These are phyloP conservation scores for Synanthedon tipuliformis DNA, from an alignment of 2,888 invertebrate genomes.

Conservation along the genomic window DNA sequence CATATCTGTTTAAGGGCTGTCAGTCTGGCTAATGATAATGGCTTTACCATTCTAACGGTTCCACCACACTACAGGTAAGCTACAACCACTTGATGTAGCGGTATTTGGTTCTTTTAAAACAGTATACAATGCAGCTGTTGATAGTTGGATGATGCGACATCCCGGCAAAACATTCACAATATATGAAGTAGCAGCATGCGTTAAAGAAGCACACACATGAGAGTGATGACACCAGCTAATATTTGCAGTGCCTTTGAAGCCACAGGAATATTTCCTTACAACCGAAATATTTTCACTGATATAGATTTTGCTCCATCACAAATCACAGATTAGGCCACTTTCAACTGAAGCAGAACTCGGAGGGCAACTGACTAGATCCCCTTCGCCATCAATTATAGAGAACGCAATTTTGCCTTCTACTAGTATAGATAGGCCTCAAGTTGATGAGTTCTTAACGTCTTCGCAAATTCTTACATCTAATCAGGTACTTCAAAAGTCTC, in stretches of 20 bases:
- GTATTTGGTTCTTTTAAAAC: background rate
- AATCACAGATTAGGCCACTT: background rate
- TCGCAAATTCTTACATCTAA: too few species aligned
- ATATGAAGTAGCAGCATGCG: conserved; percentile 32
- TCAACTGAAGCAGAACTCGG: too few species aligned
- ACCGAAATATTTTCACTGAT: conserved; percentile 23
- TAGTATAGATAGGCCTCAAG: too few species aligned
- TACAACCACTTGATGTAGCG: background rate
- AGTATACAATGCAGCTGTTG: conserved; percentile 15
- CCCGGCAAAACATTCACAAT: conserved; percentile 36
- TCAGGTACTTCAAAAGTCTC: too few species aligned
- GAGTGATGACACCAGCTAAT: conserved; percentile 26
- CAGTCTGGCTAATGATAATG: conserved; percentile 1
- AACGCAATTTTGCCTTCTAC: too few species aligned
- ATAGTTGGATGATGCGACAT: conserved; percentile 27
- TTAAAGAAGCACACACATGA: conserved; percentile 23
- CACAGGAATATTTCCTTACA: conserved; percentile 25
- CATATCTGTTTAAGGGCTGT: background rate
- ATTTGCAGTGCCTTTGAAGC: conserved; percentile 4
- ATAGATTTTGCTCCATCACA: conserved; percentile 14
- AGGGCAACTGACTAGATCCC: too few species aligned
- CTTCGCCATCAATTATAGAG: too few species aligned
- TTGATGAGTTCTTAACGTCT: too few species aligned
- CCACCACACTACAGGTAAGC: background rate
- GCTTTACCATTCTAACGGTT: conserved; percentile 1